These are phyloP conservation scores for Fregata magnificens DNA, from an alignment of 2,113 vertebrate species.

Conservation along the genomic window DNA sequence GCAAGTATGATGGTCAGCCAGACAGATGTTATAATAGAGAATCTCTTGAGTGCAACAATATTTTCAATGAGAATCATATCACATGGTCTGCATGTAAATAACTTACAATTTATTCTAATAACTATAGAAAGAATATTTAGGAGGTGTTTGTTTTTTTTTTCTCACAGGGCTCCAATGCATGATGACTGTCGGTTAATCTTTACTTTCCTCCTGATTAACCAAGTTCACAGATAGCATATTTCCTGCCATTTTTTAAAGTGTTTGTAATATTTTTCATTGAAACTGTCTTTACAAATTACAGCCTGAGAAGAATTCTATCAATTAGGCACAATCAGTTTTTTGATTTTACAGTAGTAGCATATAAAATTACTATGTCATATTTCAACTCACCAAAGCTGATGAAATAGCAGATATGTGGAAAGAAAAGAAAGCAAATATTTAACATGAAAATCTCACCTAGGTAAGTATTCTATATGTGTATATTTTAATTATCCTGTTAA, in stretches of 20 bases:
- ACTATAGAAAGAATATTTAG: neutral
- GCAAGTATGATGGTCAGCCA: neutral
- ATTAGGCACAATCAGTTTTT: neutral
- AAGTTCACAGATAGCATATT: neutral
- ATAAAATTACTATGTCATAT: neutral
- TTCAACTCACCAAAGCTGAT: neutral
- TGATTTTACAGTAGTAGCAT: neutral
- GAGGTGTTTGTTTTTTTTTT: neutral
- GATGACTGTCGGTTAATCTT: neutral
- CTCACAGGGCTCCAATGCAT: neutral
- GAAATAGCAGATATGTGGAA: neutral
- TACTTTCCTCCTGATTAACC: neutral
- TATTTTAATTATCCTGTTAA: neutral
- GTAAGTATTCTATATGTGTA: neutral
- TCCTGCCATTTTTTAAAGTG: neutral
- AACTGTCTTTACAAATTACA: neutral
- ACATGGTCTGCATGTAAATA: neutral
- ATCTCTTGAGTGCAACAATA: neutral
- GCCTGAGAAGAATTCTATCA: neutral
- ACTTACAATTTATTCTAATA: neutral
- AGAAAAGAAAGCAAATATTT: neutral
- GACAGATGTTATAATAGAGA: neutral
- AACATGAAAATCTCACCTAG: neutral
- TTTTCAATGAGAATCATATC: neutral
- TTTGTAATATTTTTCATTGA: neutral